Evolutionary conservation across 2,888 invertebrate species (phyloP), one percentile per base, ranked within the genome.

Genomic region (Sipha maydis): DNA sequence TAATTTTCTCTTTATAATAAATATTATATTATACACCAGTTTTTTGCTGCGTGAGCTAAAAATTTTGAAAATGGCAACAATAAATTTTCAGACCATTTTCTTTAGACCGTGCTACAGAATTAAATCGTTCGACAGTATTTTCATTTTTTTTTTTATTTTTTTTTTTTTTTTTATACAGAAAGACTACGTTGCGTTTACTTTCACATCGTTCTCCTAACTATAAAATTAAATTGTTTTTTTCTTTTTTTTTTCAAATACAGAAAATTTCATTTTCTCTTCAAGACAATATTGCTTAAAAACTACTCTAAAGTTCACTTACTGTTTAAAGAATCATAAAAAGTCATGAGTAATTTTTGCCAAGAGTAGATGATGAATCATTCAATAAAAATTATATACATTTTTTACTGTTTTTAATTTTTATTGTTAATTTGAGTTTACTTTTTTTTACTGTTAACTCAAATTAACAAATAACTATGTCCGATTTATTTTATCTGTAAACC

Each of bases 171-270:
- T 1, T n/a, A 69, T 11, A 28, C 61, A 25, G 61, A 25, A 21
- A 25, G 61, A 61, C 14, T 48, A 48, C 25, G 61, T 61, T 25
- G 61, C 73, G 21, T 34, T 21, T 73, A 38, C 34, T 73, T 38
- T 73, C 28, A 34, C 73, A 73, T 34, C 19, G 34, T 73, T 73
- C 19, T 73, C 21, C 19, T 7, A 73, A 73, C 73, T n/a, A 14
- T 76, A 41, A 76, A 76, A 76, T 75, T 41, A 76, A 76, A 76
- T 76, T 76, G 41, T 41, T 76, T 75, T n/a, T 41, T 41, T 71
- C n/a, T 11, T 28, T 73, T 73, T 73, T 67, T 69, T 69, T 69
- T 21, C 21, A 19, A 73, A 19, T n/a, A 11, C 25, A n/a, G 38
- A 41, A 76, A 76, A 41, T 75, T 38, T 38, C 38, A 75, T 76